Percentiles rank a stretch among this genome's conserved stretches.
Conservation (phyloP, 2,113 vertebrate species). For the Scomber scombrus region DNA sequence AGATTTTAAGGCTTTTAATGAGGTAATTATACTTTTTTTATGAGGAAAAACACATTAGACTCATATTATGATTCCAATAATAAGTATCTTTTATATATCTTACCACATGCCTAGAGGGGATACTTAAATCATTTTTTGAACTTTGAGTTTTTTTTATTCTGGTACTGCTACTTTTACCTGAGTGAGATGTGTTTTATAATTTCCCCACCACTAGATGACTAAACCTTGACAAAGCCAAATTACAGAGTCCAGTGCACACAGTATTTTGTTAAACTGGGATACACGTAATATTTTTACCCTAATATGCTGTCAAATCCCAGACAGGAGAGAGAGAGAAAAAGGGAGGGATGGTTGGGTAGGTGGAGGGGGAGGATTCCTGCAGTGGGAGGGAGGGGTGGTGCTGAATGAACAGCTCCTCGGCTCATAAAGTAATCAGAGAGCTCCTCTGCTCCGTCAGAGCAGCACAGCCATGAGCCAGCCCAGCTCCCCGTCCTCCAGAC, state of each 20-base stretch:
- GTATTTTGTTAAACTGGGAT: neutral
- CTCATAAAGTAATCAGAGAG: constrained; percentile 77
- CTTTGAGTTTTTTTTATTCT: no score
- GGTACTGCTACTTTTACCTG: neutral
- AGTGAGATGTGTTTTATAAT: neutral
- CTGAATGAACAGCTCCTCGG: constrained; percentile 92
- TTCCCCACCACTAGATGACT: neutral
- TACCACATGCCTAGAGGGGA: no score
- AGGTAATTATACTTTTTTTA: no score
- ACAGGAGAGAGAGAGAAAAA: neutral
- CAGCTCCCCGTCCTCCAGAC: constrained; percentile 84
- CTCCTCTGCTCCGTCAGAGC: constrained; percentile 62
- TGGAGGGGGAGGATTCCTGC: constrained; percentile 40
- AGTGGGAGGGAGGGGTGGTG: constrained; percentile 82
- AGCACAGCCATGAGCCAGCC: constrained; percentile 89
- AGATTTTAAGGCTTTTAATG: no score
- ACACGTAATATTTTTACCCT: neutral
- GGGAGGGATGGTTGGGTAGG: constrained; percentile 12
- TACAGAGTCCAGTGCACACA: neutral
- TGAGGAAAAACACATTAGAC: no score
- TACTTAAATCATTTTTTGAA: no score
- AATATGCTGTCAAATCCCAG: neutral
- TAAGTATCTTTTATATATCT: no score
- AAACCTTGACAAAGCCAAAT: neutral
- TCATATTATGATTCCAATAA: no score